phyloP scores from a whole-genome alignment of 2,797 vertebrate genomes.

The Anisognathus igniventris region DNA sequence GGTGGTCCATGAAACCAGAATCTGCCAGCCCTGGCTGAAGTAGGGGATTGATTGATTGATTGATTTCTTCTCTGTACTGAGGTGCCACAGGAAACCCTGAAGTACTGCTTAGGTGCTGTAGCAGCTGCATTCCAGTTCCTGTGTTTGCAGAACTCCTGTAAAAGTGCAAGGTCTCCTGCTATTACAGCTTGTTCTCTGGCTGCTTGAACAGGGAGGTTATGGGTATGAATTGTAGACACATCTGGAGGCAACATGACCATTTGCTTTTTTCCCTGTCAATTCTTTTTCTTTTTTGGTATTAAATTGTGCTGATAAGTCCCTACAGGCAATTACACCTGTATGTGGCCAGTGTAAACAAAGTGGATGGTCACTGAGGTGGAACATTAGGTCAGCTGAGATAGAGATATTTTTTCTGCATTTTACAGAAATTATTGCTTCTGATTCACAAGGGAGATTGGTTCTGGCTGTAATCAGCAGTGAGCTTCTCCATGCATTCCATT shows the following conservation, averaged over 20 bases:
- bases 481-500: not conserved
- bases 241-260: not conserved
- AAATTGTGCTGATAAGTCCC: not conserved
- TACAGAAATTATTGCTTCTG: not conserved
- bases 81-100: not conserved
- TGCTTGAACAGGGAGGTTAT: not conserved
- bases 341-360: not conserved
- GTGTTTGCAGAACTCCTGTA: not conserved
- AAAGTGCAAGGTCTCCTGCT: not conserved
- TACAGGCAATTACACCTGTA: not conserved
- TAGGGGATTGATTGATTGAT: not conserved
- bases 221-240: not conserved
- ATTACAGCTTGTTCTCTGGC: not conserved
- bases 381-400: not conserved
- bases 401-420: not conserved
- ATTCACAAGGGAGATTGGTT: not conserved
- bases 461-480: not conserved
- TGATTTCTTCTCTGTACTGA: not conserved
- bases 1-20: not conserved
- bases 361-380: not conserved
- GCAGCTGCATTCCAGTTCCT: not conserved
- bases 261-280: not conserved
- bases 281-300: not conserved
- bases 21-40: not conserved
- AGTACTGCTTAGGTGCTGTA: not conserved